Evolutionary conservation across 2,113 vertebrate species (phyloP).

Genomic region (Ictidomys tridecemlineatus): DNA sequence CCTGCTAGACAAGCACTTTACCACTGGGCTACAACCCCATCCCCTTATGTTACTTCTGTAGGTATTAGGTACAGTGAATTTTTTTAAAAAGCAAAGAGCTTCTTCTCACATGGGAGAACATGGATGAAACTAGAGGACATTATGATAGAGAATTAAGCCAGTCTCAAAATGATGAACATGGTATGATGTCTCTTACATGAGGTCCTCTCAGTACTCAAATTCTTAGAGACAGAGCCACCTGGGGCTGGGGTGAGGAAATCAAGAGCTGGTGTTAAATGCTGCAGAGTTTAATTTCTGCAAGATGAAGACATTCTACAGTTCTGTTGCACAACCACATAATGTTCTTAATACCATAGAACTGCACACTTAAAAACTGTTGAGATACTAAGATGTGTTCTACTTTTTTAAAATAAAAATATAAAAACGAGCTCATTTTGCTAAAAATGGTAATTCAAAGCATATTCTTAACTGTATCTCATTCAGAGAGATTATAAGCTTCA

Average conservation of each 20-base stretch:
- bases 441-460: background rate
- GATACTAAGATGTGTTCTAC: fast-evolving
- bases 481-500: background rate
- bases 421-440: background rate
- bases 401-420: too few species aligned
- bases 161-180: too few species aligned
- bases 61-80: background rate
- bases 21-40: too few species aligned
- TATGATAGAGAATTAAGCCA: background rate
- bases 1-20: too few species aligned
- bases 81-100: background rate
- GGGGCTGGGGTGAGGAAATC: background rate
- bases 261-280: background rate
- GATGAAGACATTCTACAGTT: background rate
- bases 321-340: fast-evolving
- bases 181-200: background rate
- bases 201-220: too few species aligned
- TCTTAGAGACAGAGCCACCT: background rate
- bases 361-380: background rate
- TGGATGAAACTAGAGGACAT: background rate
- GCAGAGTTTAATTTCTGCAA: background rate
- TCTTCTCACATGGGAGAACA: background rate
- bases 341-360: background rate
- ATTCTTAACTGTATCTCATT: background rate
- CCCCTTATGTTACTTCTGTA: background rate